Percentiles rank a stretch among this genome's conserved stretches.
Conservation (phyloP, 2,888 invertebrate species). For the Dione juno region DNA sequence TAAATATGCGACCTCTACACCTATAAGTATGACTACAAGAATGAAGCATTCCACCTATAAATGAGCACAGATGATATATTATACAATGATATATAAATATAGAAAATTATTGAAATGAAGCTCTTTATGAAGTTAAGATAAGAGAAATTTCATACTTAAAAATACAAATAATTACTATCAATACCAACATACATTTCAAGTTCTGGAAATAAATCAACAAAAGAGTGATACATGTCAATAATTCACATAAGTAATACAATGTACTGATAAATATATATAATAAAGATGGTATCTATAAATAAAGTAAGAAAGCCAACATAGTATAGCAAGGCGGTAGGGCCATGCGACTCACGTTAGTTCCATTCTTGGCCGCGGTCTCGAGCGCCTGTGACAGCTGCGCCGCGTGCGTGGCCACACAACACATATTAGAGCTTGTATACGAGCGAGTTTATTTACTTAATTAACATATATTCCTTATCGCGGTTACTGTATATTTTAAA, state of each 20-base stretch:
- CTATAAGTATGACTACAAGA: slow-evolving; percentile 6
- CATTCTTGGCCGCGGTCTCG: slow-evolving; percentile 87
- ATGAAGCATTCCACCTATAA: slow-evolving; percentile 24
- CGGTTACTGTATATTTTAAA: neutral
- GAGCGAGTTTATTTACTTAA: slow-evolving; percentile 62
- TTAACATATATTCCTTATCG: neutral
- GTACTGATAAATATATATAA: neutral
- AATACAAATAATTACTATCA: neutral
- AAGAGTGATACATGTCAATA: slow-evolving; percentile 3
- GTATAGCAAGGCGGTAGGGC: slow-evolving; percentile 52
- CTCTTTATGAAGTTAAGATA: neutral
- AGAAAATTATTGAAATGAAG: slow-evolving; percentile 13
- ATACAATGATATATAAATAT: slow-evolving; percentile 34
- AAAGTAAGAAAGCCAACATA: slow-evolving; percentile 50
- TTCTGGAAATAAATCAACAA: neutral
- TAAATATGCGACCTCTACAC: slow-evolving; percentile 3
- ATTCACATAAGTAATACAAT: neutral
- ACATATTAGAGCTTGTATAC: slow-evolving; percentile 65
- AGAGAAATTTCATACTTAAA: neutral
- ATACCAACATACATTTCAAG: no score
- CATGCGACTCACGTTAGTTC: slow-evolving; percentile 85
- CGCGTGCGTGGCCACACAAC: slow-evolving; percentile 74
- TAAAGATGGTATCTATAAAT: neutral
- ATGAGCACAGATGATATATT: slow-evolving; percentile 23
- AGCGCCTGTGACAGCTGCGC: slow-evolving; percentile 86